Evolutionary conservation across 2,113 vertebrate species (phyloP), one percentile per base, ranked within the genome.

Genomic region (Geococcyx californianus): DNA sequence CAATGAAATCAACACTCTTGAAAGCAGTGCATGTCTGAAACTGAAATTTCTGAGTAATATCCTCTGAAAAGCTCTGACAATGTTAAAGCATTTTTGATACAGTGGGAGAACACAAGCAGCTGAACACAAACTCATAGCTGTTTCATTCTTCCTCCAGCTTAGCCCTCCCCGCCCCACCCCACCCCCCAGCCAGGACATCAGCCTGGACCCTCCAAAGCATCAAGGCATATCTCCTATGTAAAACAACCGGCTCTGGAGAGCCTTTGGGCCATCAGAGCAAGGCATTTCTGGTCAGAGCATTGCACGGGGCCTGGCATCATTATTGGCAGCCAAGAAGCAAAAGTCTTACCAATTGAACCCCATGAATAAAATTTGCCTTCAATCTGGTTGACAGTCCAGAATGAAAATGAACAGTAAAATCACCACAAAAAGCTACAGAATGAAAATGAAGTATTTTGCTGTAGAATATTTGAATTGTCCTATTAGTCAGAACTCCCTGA

Each of bases 21-120:
- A 94, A 92, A 90, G 76, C 19, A 40, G 52, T 9, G 84, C 68
- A 11, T 5, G 6, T 64, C 52, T 67, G 90, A 97, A 96, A 93
- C 56, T 17, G 60, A 95, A 92, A 93, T 81, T 45, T 28, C 68
- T 89, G 89, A 93, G 80, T 81, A 95, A 89, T 40, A 84, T 92
- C 69, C 69, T 94, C 85, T 82, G 94, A 88, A 92, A 94, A 55
- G 74, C 67, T 91, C 59, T 85, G 73, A 80, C 12, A n/a, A 38
- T 31, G 38, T 59, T 84, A 24, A 84, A 74, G 60, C 55, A 42
- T 59, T 64, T 70, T 67, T 90, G 24, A 52, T 80, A 36, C 23
- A 19, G 45, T 18, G 38, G 38, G 23, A 87, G 51, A 91, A 59
- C 20, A 67, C 20, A 58, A 62, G 66, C 36, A 86, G 12, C 25